Evolutionary conservation across 2,888 invertebrate species (phyloP).

Genomic region (Chalcosyrphus nemorum): DNA sequence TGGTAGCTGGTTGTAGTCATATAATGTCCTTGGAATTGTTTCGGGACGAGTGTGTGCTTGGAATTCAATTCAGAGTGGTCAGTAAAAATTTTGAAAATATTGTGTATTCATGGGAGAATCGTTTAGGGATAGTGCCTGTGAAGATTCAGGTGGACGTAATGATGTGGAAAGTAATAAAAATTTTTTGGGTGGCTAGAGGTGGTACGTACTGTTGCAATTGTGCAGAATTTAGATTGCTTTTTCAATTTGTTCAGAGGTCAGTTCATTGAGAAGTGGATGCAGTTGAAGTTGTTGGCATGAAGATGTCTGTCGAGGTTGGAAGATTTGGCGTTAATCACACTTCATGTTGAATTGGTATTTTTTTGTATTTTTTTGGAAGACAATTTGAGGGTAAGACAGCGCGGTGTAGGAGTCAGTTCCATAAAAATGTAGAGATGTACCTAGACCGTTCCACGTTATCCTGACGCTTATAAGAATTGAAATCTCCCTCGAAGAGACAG

Average conservation of each 20-base stretch:
- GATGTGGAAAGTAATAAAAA: slow-evolving; percentile 61
- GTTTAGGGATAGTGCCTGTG: slow-evolving; percentile 56
- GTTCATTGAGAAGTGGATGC: slow-evolving; percentile 16
- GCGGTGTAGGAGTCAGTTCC: no score
- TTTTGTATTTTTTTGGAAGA: no score
- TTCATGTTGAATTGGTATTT: no score
- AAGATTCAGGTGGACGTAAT: slow-evolving; percentile 66
- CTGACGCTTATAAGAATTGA: no score
- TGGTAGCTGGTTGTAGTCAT: slow-evolving; percentile 4
- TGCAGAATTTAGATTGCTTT: slow-evolving; percentile 43
- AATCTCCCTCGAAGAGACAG: no score
- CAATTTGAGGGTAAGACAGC: no score
- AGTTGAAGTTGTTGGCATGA: no score
- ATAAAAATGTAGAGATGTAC: no score
- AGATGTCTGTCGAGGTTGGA: background rate
- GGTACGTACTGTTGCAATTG: background rate
- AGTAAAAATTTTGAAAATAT: slow-evolving; percentile 67
- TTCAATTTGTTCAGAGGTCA: slow-evolving; percentile 29
- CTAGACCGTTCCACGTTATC: no score
- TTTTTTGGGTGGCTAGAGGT: background rate
- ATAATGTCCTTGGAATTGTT: slow-evolving; percentile 45
- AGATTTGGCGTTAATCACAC: no score
- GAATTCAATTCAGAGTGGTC: slow-evolving; percentile 60
- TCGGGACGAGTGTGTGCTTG: slow-evolving; percentile 1
- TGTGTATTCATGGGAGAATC: slow-evolving; percentile 64